These are phyloP conservation scores for Petrophora chlorosata DNA, from an alignment of 2,888 invertebrate species.

Conservation along the genomic window DNA sequence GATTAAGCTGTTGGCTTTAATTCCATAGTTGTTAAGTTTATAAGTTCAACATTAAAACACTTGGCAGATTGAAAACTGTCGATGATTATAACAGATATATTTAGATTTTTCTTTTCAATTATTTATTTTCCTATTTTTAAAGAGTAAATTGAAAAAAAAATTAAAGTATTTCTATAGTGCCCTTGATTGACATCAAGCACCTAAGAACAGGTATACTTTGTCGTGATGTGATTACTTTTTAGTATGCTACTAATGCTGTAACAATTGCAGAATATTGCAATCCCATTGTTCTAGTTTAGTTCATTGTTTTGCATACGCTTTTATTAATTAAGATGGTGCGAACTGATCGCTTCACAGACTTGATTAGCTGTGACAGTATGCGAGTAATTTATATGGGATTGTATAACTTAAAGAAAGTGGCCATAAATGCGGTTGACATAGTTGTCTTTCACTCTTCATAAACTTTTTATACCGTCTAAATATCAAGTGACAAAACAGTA, in stretches of 20 bases:
- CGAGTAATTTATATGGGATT: background rate
- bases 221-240: background rate
- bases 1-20: too few relatives aligned
- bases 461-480: background rate
- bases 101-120: too few relatives aligned
- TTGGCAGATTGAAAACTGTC: too few relatives aligned
- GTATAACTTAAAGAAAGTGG: conserved; percentile 11
- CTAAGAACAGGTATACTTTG: background rate
- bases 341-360: conserved; percentile 9
- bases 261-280: background rate
- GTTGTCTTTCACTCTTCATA: background rate
- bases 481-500: conserved; percentile 9
- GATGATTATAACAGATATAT: too few relatives aligned
- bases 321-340: conserved; percentile 2
- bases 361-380: background rate
- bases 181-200: too few relatives aligned
- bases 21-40: too few relatives aligned
- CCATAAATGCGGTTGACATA: conserved; percentile 7
- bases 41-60: too few relatives aligned
- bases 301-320: conserved; percentile 21
- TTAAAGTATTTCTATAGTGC: too few relatives aligned
- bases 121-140: too few relatives aligned
- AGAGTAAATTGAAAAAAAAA: too few relatives aligned
- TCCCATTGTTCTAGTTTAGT: conserved; percentile 10
- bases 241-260: conserved; percentile 4